A percentile compares a stretch with the other conserved stretches of the same genome.
phyloP scores from a whole-genome alignment of 92 coral and sea anemone genomes.

The Siderastrea radians region DNA sequence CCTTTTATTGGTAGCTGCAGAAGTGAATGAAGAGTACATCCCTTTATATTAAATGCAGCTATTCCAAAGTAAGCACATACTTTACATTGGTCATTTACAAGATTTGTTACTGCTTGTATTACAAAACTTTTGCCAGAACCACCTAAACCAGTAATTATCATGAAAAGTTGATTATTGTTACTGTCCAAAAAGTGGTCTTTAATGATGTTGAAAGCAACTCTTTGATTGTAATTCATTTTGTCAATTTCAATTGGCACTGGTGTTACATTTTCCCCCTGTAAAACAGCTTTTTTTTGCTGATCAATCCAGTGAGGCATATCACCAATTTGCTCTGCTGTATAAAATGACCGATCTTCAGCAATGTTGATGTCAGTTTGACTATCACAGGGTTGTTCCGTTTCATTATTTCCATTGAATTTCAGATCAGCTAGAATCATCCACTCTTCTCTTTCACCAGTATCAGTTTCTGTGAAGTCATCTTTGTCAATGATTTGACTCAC shows the following conservation, averaged over 20 bases:
- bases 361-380: slow-evolving; percentile 24
- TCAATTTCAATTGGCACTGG: slow-evolving; percentile 7
- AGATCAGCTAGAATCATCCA: slow-evolving; percentile 72
- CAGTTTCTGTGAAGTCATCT: slow-evolving; percentile 30
- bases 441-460: slow-evolving; percentile 57
- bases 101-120: slow-evolving; percentile 52
- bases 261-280: not conserved
- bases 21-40: slow-evolving; percentile 64
- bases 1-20: slow-evolving; percentile 63
- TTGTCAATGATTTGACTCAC: slow-evolving; percentile 17
- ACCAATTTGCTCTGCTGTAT: slow-evolving; percentile 46
- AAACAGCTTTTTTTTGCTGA: slow-evolving; percentile 48
- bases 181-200: slow-evolving; percentile 41
- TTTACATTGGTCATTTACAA: slow-evolving; percentile 35
- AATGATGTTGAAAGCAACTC: slow-evolving; percentile 58
- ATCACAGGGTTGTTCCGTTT: slow-evolving; percentile 4
- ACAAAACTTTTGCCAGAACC: slow-evolving; percentile 75
- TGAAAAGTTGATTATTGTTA: slow-evolving; percentile 46
- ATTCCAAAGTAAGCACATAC: slow-evolving; percentile 74
- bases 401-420: slow-evolving; percentile 29
- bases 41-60: slow-evolving; percentile 61
- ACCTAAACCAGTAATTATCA: slow-evolving; percentile 63
- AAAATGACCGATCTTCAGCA: slow-evolving; percentile 37
- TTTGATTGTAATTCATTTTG: slow-evolving; percentile 41
- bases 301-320: slow-evolving; percentile 78